A percentile compares a stretch with the other conserved stretches of the same genome.
Conservation (phyloP, 1,140 invertebrate species). For the Achatina immaculata region DNA sequence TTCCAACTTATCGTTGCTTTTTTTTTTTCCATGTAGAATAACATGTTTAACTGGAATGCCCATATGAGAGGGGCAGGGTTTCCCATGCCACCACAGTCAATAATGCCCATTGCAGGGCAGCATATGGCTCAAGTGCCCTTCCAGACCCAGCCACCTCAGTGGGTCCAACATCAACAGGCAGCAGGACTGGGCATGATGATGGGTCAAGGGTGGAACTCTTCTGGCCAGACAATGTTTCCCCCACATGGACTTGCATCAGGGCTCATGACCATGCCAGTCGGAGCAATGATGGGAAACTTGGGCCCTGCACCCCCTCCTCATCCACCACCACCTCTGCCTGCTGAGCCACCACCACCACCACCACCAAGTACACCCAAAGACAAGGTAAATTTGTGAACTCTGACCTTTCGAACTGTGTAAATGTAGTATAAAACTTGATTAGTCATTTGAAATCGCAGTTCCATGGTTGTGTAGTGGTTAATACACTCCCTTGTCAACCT, state of each 20-base stretch:
- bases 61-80: conserved; percentile 25
- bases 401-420: too few relatives aligned
- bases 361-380: neutral
- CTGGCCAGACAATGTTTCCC: conserved; percentile 1
- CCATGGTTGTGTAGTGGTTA: too few relatives aligned
- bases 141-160: neutral
- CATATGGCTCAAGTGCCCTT: conserved; percentile 5
- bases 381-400: neutral
- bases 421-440: too few relatives aligned
- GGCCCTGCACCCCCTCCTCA: conserved; percentile 10
- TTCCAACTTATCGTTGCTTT: too few relatives aligned
- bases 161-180: neutral
- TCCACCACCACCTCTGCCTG: conserved; percentile 27
- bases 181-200: conserved; percentile 28
- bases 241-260: neutral
- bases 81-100: neutral
- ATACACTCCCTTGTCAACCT: too few relatives aligned
- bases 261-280: neutral
- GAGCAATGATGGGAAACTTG: conserved; percentile 22
- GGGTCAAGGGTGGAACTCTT: neutral
- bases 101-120: neutral
- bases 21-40: neutral
- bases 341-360: conserved; percentile 31
- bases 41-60: conserved; percentile 37
- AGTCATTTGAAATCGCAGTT: too few relatives aligned